Evolutionary conservation across 1,140 invertebrate genomes (phyloP), one percentile per base, ranked within the genome.

Genomic region (Druon quercuslanigerum): DNA sequence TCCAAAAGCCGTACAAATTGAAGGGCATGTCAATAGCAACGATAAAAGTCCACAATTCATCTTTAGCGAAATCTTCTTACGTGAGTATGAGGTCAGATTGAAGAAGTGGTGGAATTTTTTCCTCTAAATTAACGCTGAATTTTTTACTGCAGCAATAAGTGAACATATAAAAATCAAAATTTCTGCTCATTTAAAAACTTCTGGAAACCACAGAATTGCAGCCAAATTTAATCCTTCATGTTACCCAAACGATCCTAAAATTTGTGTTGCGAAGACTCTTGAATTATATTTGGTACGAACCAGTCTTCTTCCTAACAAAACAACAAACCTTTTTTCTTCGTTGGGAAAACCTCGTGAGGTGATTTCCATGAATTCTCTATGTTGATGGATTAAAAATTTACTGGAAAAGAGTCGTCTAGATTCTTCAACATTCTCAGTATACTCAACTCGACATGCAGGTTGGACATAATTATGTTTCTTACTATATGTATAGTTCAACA

Each of bases 81-180:
- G 19, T 17, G 51, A 76, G 50, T 76, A 75, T 51, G 40, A 75
- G 16, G 16, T 14, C 2, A 9, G 54, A 17, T 51, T 75, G 1
- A 75, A 75, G 25, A 60, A 51, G 51, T 75, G 74, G 56, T 66
- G 33, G 8, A 11, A 76, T 56, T 76, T 72, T 60, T 40, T 51
- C 50, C 19, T 17, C 8, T 19, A 2, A n/a, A n/a, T n/a, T n/a
- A n/a, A n/a, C n/a, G n/a, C n/a, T n/a, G n/a, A n/a, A n/a, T n/a
- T n/a, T n/a, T n/a, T n/a, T n/a, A n/a, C n/a, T n/a, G n/a, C n/a
- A n/a, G n/a, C n/a, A n/a, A n/a, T n/a, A n/a, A n/a, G n/a, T n/a
- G n/a, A n/a, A n/a, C n/a, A n/a, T n/a, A n/a, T n/a, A n/a, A n/a
- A n/a, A n/a, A n/a, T n/a, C n/a, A n/a, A n/a, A n/a, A n/a, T n/a